These are phyloP conservation scores for Chamaedrilus cognettii DNA, from an alignment of 2,888 invertebrate species.

Conservation along the genomic window DNA sequence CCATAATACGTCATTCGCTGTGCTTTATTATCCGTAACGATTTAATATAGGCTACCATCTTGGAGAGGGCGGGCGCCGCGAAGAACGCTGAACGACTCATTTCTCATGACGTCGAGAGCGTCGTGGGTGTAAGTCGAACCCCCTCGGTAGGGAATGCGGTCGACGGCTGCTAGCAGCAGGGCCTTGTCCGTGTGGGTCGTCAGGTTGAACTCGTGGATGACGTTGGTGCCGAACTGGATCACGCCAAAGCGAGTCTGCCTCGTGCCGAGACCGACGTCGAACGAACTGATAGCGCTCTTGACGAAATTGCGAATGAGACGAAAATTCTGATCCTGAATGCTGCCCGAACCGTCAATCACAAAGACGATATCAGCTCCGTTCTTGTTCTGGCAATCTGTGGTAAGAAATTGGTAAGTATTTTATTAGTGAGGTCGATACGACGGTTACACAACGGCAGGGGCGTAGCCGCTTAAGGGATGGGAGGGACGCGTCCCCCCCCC, in stretches of 20 bases:
- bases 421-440: no score
- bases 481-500: no score
- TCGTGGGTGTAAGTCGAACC: conserved; percentile 34
- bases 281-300: conserved; percentile 16
- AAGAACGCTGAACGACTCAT: conserved; percentile 1
- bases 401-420: no score
- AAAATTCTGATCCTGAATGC: conserved; percentile 51
- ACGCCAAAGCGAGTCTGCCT: conserved; percentile 15
- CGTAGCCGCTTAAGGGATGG: no score
- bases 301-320: conserved; percentile 39
- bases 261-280: conserved; percentile 21
- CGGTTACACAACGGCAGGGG: no score
- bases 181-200: background rate
- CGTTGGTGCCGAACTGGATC: conserved; percentile 19
- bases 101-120: conserved; percentile 22
- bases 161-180: background rate
- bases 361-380: conserved; percentile 55
- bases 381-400: conserved; percentile 37
- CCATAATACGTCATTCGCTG: no score
- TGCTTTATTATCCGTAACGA: no score
- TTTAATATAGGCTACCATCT: conserved; percentile 25
- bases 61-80: conserved; percentile 19
- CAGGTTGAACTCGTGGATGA: conserved; percentile 64
- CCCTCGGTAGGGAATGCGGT: background rate
- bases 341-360: conserved; percentile 58